Evolutionary conservation across 2,888 invertebrate species (phyloP).

Genomic region (Sinopyrophorus schimmeli): DNA sequence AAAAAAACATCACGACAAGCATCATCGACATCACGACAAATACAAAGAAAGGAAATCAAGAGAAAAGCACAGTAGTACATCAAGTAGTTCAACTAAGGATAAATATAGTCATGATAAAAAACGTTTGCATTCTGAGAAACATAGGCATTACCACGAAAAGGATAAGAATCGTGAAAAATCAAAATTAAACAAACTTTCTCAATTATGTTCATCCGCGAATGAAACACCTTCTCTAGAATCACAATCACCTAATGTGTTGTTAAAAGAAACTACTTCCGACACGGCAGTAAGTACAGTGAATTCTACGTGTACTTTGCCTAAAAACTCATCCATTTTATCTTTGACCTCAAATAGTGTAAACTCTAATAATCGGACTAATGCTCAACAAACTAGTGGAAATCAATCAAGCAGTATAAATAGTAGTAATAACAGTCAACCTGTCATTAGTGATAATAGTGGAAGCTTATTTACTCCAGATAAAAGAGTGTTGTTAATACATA

Average conservation of each 20-base stretch:
- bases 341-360: neutral
- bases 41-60: slow-evolving; percentile 32
- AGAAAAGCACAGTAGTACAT: slow-evolving; percentile 26
- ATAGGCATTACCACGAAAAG: slow-evolving; percentile 14
- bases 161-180: slow-evolving; percentile 12
- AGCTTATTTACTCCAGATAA: slow-evolving; percentile 34
- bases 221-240: no score
- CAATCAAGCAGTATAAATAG: slow-evolving; percentile 7
- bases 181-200: no score
- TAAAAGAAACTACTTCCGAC: no score
- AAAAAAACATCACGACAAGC: slow-evolving; percentile 26
- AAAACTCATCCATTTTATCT: neutral
- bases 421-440: slow-evolving; percentile 8
- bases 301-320: neutral
- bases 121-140: slow-evolving; percentile 23
- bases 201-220: no score
- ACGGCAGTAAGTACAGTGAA: no score
- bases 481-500: slow-evolving; percentile 29
- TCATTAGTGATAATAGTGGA: slow-evolving; percentile 14
- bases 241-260: no score
- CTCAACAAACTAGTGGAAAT: slow-evolving; percentile 1
- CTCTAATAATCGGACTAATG: neutral
- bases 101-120: slow-evolving; percentile 26
- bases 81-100: slow-evolving; percentile 25
- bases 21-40: slow-evolving; percentile 29